Evolutionary conservation across 2,797 vertebrate species (phyloP).

Genomic region (Semotilus atromaculatus): DNA sequence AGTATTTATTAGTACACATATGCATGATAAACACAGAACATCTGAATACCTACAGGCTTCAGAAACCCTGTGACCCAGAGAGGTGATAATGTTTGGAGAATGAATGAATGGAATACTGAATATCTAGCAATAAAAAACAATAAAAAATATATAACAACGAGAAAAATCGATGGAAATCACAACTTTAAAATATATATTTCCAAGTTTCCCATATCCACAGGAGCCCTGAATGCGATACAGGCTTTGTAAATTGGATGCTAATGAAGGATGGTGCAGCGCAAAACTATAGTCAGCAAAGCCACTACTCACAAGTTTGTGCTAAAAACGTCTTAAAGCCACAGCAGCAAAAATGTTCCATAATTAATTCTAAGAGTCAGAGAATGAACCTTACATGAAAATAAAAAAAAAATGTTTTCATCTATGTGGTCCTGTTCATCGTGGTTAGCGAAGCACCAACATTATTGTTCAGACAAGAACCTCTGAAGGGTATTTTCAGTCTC

Average conservation of each 20-base stretch:
- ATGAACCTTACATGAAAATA: background rate
- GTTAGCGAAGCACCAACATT: background rate
- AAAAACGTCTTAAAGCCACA: background rate
- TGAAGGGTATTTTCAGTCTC: slow-evolving; percentile 37
- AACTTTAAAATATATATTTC: background rate
- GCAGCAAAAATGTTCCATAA: background rate
- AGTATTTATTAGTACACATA: no score
- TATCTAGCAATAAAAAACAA: no score
- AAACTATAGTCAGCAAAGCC: background rate
- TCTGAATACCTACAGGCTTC: no score
- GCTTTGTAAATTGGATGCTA: background rate
- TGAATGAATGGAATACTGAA: no score
- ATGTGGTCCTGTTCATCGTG: background rate
- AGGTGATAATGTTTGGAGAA: background rate
- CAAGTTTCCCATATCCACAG: no score
- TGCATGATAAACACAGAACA: no score
- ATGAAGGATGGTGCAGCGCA: background rate
- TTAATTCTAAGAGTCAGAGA: background rate
- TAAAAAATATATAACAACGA: background rate
- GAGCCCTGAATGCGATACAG: background rate
- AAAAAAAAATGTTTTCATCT: background rate
- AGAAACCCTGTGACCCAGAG: background rate
- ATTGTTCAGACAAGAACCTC: slow-evolving; percentile 23
- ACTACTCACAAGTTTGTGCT: background rate
- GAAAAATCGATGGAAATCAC: background rate